Percentiles rank a stretch among this genome's conserved stretches.
These are phyloP conservation scores for Rallus crepitans DNA, from an alignment of 2,797 vertebrate species.

Conservation along the genomic window DNA sequence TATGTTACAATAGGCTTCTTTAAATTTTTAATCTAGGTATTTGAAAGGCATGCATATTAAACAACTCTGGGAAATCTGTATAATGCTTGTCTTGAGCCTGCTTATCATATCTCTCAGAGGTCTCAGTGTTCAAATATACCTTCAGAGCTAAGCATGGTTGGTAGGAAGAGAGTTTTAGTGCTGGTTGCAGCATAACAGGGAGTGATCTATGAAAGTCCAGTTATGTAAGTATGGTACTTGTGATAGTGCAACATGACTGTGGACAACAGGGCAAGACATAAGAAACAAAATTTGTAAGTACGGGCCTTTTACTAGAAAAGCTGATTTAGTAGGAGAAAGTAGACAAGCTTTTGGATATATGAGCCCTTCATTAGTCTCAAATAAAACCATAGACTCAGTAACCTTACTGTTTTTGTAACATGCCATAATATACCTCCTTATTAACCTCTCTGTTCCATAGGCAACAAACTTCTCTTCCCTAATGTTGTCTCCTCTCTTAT, in stretches of 20 bases:
- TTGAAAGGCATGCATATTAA: background rate
- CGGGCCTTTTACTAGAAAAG: background rate
- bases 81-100: background rate
- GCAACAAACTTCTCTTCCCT: background rate
- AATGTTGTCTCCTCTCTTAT: background rate
- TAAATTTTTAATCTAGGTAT: background rate
- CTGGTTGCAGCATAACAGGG: fast-evolving
- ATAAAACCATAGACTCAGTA: background rate
- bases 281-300: background rate
- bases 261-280: background rate
- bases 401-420: background rate
- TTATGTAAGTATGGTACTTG: background rate
- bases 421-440: background rate
- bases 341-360: background rate
- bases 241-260: background rate
- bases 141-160: background rate
- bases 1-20: background rate
- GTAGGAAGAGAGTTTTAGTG: background rate
- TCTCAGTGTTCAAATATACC: background rate
- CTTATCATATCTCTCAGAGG: background rate
- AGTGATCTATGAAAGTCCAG: background rate
- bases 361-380: background rate
- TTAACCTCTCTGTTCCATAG: background rate
- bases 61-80: background rate
- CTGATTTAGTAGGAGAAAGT: background rate